Conservation (phyloP, 30 jellyfish, hydroid and myxozoan genomes). For the Aurelia aurita complex sp. Pacific region DNA sequence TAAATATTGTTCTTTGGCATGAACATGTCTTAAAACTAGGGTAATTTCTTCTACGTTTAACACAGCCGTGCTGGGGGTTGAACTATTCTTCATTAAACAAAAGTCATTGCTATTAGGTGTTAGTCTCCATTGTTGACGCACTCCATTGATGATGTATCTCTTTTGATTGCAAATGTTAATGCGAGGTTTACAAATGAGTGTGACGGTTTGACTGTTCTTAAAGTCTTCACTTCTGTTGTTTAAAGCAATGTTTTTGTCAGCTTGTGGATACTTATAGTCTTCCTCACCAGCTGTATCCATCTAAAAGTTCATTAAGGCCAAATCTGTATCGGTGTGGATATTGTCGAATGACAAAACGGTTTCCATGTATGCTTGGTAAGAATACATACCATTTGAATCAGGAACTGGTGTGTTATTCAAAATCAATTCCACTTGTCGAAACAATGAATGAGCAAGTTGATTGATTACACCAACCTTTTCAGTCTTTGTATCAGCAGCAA, state of each 20-base stretch:
- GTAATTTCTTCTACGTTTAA: not conserved
- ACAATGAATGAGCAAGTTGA: not conserved
- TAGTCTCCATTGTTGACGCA: too few species aligned
- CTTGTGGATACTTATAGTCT: not conserved
- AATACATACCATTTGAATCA: slow-evolving; percentile 28
- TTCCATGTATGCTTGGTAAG: slow-evolving; percentile 11
- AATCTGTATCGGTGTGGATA: not conserved
- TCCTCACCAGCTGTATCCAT: not conserved
- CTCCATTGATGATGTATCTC: slow-evolving; percentile 2
- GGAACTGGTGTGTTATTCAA: slow-evolving; percentile 21
- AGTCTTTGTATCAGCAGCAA: not conserved
- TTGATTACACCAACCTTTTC: slow-evolving; percentile 6
- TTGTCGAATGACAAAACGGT: not conserved
- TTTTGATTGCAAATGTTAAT: slow-evolving; percentile 12
- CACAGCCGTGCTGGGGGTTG: not conserved
- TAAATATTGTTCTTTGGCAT: not conserved
- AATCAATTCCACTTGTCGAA: not conserved
- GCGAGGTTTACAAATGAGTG: not conserved
- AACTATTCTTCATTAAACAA: not conserved
- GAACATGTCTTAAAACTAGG: not conserved
- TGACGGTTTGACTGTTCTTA: not conserved
- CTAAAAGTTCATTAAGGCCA: not conserved
- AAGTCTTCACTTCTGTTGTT: not conserved
- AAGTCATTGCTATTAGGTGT: too few species aligned
- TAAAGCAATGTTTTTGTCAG: not conserved